Evolutionary conservation across 2,888 invertebrate species (phyloP), one percentile per base, ranked within the genome.

Genomic region (Ommatoiulus sabulosus): DNA sequence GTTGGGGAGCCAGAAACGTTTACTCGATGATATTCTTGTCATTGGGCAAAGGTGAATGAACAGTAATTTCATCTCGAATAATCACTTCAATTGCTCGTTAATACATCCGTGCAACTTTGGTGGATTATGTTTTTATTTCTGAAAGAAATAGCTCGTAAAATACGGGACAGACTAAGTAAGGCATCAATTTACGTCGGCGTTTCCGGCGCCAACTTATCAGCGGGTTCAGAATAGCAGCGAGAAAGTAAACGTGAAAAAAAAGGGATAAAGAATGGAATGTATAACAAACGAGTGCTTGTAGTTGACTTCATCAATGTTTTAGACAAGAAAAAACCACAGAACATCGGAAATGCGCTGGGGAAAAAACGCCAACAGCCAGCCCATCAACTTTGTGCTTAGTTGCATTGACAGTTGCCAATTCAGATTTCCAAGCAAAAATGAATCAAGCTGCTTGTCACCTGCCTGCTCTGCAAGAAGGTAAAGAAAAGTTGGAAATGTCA

Each of bases 331-430:
- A 24, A 72, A 6, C 8, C n/a, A 72, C 1, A 24, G 63, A 4
- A 72, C 7, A 10, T 7, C 72, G 72, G 24, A 72, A 72, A 72
- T 72, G 72, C 8, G 24, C 72, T n/a, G 72, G 24, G 72, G 12
- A 72, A 72, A 72, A 72, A 63, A n/a, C 7, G 24, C 24, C 24
- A 72, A 72, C 72, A 72, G 72, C 72, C 20, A 24, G 24, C 72
- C 72, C 72, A 72, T 72, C 72, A 72, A 72, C 72, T n/a, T 72
- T 24, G 72, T 72, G 24, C 24, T 72, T 72, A 72, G 24, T 24
- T 72, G 72, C 72, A 72, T 72, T 72, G 72, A 72, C 72, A 72
- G 72, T 72, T 72, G 72, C 72, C 72, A 72, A 72, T 72, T 72
- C 72, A 72, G 72, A 72, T 72, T 72, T 72, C 8, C 72, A 72